Evolutionary conservation across 2,797 vertebrate genomes (phyloP).

Genomic region (Peromyscus melanophrys): DNA sequence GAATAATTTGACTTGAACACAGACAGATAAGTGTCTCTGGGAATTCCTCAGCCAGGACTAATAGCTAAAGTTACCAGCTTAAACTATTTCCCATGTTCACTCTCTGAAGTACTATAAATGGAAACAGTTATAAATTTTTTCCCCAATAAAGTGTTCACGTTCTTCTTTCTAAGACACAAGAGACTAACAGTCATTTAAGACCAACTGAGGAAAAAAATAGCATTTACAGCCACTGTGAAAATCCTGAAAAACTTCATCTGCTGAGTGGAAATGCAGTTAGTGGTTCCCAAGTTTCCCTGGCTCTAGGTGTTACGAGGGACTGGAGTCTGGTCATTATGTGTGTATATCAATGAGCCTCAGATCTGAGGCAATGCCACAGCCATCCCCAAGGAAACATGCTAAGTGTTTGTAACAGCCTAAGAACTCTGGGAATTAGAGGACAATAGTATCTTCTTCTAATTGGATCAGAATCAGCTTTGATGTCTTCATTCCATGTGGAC

Average conservation of each 20-base stretch:
- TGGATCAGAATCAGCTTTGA: constrained; percentile 81
- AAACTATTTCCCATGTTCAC: constrained; percentile 77
- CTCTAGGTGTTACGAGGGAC: background rate
- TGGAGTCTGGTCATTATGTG: constrained; percentile 51
- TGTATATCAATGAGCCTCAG: constrained; percentile 70
- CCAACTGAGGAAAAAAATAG: constrained; percentile 69
- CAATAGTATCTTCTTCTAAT: constrained; percentile 80
- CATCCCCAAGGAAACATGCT: constrained; percentile 74
- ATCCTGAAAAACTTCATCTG: constrained; percentile 48
- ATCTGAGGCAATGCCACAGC: constrained; percentile 59
- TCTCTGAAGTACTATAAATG: constrained; percentile 79
- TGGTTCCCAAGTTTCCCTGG: background rate
- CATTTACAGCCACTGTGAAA: constrained; percentile 63
- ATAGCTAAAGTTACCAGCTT: constrained; percentile 79
- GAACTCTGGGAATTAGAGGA: constrained; percentile 72
- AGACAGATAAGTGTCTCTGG: constrained; percentile 65
- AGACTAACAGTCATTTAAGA: constrained; percentile 75
- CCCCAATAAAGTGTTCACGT: constrained; percentile 71
- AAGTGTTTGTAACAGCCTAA: constrained; percentile 72
- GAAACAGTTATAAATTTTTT: constrained; percentile 79
- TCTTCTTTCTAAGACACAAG: constrained; percentile 78
- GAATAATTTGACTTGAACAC: constrained; percentile 55
- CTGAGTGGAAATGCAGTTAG: background rate
- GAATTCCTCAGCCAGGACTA: constrained; percentile 72
- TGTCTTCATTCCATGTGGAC: constrained; percentile 73